Conservation (phyloP, 1,140 invertebrate genomes). For the Zelostemma sp. region DNA sequence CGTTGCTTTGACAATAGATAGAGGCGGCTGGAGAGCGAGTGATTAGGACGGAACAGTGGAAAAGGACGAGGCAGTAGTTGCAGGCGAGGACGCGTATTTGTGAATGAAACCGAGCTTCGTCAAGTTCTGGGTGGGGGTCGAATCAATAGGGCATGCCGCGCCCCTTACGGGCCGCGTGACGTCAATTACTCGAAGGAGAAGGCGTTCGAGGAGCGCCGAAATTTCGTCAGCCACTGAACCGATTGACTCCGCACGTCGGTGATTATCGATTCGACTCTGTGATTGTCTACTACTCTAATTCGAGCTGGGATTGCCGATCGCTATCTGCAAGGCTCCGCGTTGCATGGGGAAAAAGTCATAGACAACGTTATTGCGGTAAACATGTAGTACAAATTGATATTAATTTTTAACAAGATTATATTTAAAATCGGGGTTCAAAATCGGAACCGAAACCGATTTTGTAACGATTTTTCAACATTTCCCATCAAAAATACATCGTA, state of each 20-base stretch:
- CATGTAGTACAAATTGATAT: too few relatives aligned
- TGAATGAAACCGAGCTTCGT: conserved; percentile 57
- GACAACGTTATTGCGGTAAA: too few relatives aligned
- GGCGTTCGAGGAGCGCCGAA: conserved; percentile 24
- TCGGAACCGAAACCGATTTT: too few relatives aligned
- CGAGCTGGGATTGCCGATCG: too few relatives aligned
- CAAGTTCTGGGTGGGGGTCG: conserved; percentile 41
- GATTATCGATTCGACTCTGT: too few relatives aligned
- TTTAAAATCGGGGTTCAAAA: too few relatives aligned
- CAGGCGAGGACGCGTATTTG: conserved; percentile 51
- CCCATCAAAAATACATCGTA: too few relatives aligned
- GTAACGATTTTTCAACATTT: too few relatives aligned
- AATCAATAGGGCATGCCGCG: conserved; percentile 61
- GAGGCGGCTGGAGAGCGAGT: conserved; percentile 2
- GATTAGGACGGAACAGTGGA: conserved; percentile 12
- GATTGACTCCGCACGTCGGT: not conserved
- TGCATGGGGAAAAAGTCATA: too few relatives aligned
- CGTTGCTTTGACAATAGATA: not conserved
- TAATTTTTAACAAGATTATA: too few relatives aligned
- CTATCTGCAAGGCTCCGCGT: too few relatives aligned
- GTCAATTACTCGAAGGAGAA: conserved; percentile 46
- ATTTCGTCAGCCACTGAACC: conserved; percentile 15
- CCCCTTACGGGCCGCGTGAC: conserved; percentile 55
- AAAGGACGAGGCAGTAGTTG: conserved; percentile 42
- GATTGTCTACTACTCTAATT: too few relatives aligned